Conservation (phyloP, 2,113 vertebrate species). For the Archocentrus centrarchus region DNA sequence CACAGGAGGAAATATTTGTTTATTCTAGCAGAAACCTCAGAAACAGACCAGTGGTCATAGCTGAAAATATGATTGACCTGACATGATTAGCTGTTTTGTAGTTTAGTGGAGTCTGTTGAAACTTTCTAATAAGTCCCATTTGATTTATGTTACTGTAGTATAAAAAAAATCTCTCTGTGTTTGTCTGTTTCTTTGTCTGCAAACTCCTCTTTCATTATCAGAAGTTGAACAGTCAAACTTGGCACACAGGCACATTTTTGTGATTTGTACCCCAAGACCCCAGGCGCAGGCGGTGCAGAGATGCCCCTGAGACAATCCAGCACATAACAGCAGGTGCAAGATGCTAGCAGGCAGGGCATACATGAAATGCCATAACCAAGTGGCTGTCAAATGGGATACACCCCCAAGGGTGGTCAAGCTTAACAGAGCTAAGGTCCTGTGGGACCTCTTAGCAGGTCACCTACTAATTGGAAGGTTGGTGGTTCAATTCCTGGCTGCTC, state of each 20-base stretch:
- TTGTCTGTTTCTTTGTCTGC: not conserved
- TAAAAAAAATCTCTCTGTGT: not conserved
- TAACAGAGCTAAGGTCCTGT: no score
- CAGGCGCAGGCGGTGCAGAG: no score
- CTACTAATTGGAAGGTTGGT: no score
- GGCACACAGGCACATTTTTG: accelerated
- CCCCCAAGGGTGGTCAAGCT: no score
- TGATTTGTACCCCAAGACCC: no score
- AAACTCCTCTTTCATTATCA: not conserved
- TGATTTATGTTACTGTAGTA: not conserved
- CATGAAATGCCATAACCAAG: no score
- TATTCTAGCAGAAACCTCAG: not conserved
- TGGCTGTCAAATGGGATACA: no score
- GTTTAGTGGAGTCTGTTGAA: not conserved
- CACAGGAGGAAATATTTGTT: constrained; percentile 4
- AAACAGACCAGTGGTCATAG: not conserved
- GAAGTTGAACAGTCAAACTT: not conserved
- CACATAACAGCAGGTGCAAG: no score
- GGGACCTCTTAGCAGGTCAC: no score
- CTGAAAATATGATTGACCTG: constrained; percentile 1
- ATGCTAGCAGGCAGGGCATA: no score
- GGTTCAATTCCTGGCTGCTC: no score
- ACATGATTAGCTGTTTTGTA: not conserved
- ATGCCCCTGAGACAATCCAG: no score
- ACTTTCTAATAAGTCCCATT: not conserved